Evolutionary conservation across 2,113 vertebrate genomes (phyloP), one percentile per base, ranked within the genome.

Genomic region (Myiozetetes cayanensis): DNA sequence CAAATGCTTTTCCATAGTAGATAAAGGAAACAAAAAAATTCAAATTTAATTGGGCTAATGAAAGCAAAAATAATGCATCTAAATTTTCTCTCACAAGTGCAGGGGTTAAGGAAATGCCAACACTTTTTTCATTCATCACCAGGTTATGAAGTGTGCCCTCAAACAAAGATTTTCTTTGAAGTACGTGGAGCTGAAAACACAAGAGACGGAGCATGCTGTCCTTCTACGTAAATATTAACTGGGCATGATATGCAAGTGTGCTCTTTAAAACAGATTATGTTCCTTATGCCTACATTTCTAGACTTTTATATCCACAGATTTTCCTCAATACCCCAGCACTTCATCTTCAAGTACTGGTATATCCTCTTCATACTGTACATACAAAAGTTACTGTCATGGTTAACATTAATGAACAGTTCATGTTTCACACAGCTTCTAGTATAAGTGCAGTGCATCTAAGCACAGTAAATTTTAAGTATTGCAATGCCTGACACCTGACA

Each of bases 131-230:
- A 72, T 83, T 95, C 93, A 97, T 89, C 94, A 96, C 90, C 92
- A 95, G 85, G 77, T 96, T 96, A 92, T 81, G 89, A 79, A 91
- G 88, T 84, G 76, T 86, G 93, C 93, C 88, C 95, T 98, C 94
- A 93, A 86, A 95, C 91, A 95, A 96, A 97, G 96, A 96, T 96
- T 87, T 96, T 93, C 94, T 95, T 95, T 97, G 97, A 98, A 97
- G 94, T 97, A 95, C 8, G 7, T 80, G 96, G 91, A 97, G 93
- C 91, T 95, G 91, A 96, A 96, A 97, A 96, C 93, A 96, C 71
- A 85, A 96, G 58, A 93, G 76, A 87, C 27, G 27, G 89, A 74
- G 83, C 79, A 93, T 85, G 86, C 75, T 93, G 92, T 96, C 94
- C 96, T 97, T 96, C 93, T 92, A 65, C 44, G 82, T 89, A 97